Conservation (phyloP, 2,888 invertebrate species). For the Parnassius apollo region DNA sequence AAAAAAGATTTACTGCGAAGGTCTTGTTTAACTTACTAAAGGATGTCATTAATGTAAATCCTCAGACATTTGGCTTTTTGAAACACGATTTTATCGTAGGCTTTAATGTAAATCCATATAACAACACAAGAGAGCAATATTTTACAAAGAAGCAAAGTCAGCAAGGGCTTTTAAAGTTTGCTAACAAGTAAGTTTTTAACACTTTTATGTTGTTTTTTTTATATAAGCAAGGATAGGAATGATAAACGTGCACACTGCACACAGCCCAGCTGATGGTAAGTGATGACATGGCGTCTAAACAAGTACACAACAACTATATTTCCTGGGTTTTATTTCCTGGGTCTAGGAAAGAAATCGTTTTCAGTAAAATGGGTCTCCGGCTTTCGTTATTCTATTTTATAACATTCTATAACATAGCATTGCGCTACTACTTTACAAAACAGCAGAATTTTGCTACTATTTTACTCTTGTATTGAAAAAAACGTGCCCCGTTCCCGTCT, state of each 20-base stretch:
- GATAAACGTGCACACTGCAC: no score
- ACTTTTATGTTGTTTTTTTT: neutral
- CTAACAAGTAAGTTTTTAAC: slow-evolving; percentile 54
- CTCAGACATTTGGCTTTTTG: slow-evolving; percentile 77
- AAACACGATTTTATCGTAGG: slow-evolving; percentile 89
- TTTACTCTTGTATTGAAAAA: no score
- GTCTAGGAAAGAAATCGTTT: no score
- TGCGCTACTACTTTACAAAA: no score
- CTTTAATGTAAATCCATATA: slow-evolving; percentile 79
- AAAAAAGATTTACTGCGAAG: slow-evolving; percentile 88
- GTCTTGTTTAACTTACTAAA: slow-evolving; percentile 85
- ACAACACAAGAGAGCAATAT: slow-evolving; percentile 77
- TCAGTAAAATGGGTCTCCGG: no score
- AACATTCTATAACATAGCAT: no score
- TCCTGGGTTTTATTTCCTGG: no score
- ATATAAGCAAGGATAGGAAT: neutral
- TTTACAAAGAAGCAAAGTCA: slow-evolving; percentile 79
- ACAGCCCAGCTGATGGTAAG: neutral
- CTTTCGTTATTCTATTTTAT: no score
- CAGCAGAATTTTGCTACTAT: no score
- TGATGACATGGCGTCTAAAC: neutral
- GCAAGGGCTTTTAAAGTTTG: slow-evolving; percentile 72
- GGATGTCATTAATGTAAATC: slow-evolving; percentile 63
- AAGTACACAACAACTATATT: no score
- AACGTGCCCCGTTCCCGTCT: no score